Percentiles rank a stretch among this genome's conserved stretches.
These are phyloP conservation scores for Thera obeliscata DNA, from an alignment of 2,888 invertebrate species.

Conservation along the genomic window DNA sequence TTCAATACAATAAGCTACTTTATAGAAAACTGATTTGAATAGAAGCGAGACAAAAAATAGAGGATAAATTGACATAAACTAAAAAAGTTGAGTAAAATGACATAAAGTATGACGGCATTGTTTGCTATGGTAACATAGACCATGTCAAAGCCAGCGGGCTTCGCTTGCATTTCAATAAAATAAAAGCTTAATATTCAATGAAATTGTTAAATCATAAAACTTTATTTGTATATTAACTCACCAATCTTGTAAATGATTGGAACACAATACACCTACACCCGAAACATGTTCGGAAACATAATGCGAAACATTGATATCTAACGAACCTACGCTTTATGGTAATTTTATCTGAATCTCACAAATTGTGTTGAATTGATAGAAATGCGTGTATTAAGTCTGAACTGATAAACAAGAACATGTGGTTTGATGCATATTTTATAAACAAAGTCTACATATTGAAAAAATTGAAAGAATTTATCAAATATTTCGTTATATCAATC, in stretches of 20 bases:
- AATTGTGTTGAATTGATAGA: slow-evolving; percentile 50
- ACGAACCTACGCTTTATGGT: slow-evolving; percentile 52
- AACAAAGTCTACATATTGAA: too few species aligned
- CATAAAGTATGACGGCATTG: too few species aligned
- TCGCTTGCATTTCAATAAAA: neutral
- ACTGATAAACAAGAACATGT: neutral
- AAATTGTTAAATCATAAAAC: slow-evolving; percentile 4
- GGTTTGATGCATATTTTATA: too few species aligned
- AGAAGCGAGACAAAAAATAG: too few species aligned
- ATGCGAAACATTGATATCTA: slow-evolving; percentile 40
- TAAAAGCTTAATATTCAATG: neutral
- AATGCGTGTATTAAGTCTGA: slow-evolving; percentile 28
- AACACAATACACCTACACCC: slow-evolving; percentile 21
- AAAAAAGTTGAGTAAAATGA: too few species aligned
- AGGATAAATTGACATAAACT: too few species aligned
- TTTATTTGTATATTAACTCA: slow-evolving; percentile 18
- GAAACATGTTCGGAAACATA: slow-evolving; percentile 33
- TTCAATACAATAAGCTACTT: too few species aligned
- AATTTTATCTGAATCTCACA: slow-evolving; percentile 45
- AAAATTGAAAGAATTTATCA: too few species aligned
- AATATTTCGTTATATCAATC: too few species aligned
- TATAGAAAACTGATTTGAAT: too few species aligned
- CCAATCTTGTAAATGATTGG: slow-evolving; percentile 19
- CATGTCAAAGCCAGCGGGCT: too few species aligned
- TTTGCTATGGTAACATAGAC: too few species aligned